Evolutionary conservation across 1,140 invertebrate species (phyloP).

Genomic region (Paralvinella palmiformis): DNA sequence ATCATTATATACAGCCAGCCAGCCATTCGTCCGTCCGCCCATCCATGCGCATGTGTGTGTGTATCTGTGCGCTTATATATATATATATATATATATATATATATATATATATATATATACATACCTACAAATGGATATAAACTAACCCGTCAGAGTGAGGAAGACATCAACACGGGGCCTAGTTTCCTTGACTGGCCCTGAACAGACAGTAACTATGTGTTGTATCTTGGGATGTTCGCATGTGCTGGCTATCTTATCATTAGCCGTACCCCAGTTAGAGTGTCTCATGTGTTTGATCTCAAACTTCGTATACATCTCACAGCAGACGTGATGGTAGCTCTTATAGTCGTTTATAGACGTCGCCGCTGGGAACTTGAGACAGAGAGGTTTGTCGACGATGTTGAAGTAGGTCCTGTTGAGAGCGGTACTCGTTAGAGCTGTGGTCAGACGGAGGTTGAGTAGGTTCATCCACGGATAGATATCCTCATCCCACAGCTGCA

Average conservation of each 20-base stretch:
- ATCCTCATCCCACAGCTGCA: conserved; percentile 14
- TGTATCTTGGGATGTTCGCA: conserved; percentile 6
- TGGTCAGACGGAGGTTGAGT: conserved; percentile 11
- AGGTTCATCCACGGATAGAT: conserved; percentile 15
- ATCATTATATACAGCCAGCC: too few species aligned
- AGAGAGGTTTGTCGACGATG: conserved; percentile 17
- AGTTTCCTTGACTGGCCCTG: conserved; percentile 10
- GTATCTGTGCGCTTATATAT: too few species aligned
- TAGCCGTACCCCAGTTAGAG: neutral
- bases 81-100: too few species aligned
- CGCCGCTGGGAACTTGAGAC: conserved; percentile 12
- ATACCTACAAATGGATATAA: too few species aligned
- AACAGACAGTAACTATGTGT: conserved; percentile 8
- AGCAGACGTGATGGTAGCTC: conserved; percentile 11
- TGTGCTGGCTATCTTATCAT: neutral
- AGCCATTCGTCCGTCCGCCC: too few species aligned
- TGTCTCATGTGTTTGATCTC: conserved; percentile 13
- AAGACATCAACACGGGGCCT: conserved; percentile 18
- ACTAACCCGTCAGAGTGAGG: conserved; percentile 16
- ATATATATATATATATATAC: too few species aligned
- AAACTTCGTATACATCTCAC: conserved; percentile 15
- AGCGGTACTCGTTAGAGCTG: conserved; percentile 9
- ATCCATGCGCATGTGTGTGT: too few species aligned
- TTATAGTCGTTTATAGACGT: conserved; percentile 13
- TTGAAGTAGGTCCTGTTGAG: conserved; percentile 18